A percentile compares a stretch with the other conserved stretches of the same genome.
phyloP scores from a whole-genome alignment of 2,113 vertebrate species.

The Ascaphus truei region DNA sequence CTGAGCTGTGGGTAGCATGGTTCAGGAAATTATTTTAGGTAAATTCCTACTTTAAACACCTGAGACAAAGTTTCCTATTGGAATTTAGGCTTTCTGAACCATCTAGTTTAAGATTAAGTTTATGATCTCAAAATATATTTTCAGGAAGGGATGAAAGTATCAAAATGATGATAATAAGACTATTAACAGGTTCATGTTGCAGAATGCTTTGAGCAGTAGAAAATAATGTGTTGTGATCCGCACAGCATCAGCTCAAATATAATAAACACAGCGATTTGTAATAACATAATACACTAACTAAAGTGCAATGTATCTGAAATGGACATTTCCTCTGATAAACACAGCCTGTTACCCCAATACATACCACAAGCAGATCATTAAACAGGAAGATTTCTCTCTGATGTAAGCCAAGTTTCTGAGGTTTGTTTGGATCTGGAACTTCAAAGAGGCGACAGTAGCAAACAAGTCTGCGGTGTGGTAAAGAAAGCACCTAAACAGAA shows the following conservation, averaged over 20 bases:
- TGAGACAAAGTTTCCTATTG: no score
- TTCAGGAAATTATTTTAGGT: no score
- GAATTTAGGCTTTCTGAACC: neutral
- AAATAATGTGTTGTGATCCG: neutral
- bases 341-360: slow-evolving; percentile 37
- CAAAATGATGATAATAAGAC: neutral
- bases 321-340: slow-evolving; percentile 1
- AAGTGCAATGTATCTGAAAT: neutral
- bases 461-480: slow-evolving; percentile 91
- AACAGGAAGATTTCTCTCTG: slow-evolving; percentile 97
- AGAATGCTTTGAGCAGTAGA: neutral
- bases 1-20: no score
- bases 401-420: slow-evolving; percentile 91
- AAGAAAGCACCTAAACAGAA: slow-evolving; percentile 93
- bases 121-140: slow-evolving; percentile 17
- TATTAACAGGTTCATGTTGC: neutral
- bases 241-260: neutral
- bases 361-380: slow-evolving; percentile 95
- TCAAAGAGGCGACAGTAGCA: slow-evolving; percentile 97
- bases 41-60: no score
- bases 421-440: slow-evolving; percentile 94
- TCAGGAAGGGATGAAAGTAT: neutral
- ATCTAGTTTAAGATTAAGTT: neutral
- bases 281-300: neutral
- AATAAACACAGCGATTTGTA: neutral